Evolutionary conservation across 2,797 vertebrate species (phyloP), one percentile per base, ranked within the genome.

Genomic region (Bufotes viridis): DNA sequence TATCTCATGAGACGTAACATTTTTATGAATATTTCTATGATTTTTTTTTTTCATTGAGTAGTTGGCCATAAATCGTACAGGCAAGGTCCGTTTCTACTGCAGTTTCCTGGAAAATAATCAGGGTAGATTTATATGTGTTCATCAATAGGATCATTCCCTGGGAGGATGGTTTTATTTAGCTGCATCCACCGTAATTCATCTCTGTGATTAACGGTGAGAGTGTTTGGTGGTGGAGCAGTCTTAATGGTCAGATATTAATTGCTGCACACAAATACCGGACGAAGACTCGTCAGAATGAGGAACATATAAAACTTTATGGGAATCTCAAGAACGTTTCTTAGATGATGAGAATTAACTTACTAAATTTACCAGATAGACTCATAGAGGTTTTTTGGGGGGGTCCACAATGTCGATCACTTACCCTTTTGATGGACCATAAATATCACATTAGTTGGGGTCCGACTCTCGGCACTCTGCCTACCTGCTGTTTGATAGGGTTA

Each of bases 1-100:
- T 26, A 61, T 51, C 61, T 81, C 60, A 11, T n/a, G 60, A 81
- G 60, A 51, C 63, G n/a, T 81, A 51, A 51, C 34, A 65, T 81
- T 65, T 81, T 81, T 81, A 63, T 34, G 58, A 65, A 65, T 81
- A 81, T 81, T 81, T 81, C 58, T 81, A 65, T 15, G 22, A 81
- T 34, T 81, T 60, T 81, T 81, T 60, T 81, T 81, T 49, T 67
- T 67, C 60, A 51, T 14, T 5, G n/a, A 65, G 42, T 24, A 24
- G 34, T 65, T 53, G 61, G 80, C 60, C 67, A 67, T 81, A 81
- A 81, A 81, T 81, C n/a, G 34, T 67, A 18, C 20, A 51, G 42
- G 34, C 60, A 51, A 51, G 60, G 42, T 42, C 80, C 58, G 18
- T 61, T 61, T 81, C 78, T 2, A 10, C 51, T 42, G 18, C 58